Evolutionary conservation across 2,113 vertebrate genomes (phyloP).

Genomic region (Anarrhichthys ocellatus): DNA sequence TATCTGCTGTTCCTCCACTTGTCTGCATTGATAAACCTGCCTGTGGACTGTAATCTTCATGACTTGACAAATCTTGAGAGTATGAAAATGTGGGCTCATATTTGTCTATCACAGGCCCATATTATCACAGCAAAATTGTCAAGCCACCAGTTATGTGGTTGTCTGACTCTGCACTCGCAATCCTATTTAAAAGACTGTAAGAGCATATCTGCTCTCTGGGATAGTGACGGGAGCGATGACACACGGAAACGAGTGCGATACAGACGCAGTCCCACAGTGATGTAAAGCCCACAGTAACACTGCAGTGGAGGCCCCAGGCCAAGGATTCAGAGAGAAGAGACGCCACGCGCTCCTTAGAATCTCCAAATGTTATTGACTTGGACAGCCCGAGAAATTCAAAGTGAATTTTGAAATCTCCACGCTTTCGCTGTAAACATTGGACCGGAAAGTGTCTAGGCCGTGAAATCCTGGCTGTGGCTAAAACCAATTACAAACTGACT

Average conservation of each 20-base stretch:
- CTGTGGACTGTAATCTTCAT: conserved; percentile 13
- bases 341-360: conserved; percentile 55
- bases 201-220: conserved; percentile 24
- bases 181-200: conserved; percentile 35
- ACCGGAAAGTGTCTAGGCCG: background rate
- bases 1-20: background rate
- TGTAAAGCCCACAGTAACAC: conserved; percentile 42
- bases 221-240: conserved; percentile 42
- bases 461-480: background rate
- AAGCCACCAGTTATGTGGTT: conserved; percentile 1
- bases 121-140: conserved; percentile 21
- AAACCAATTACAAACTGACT: background rate
- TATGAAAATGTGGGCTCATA: background rate
- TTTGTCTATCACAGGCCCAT: background rate
- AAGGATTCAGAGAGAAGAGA: conserved; percentile 68
- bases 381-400: conserved; percentile 49
- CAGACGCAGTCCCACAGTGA: conserved; percentile 48
- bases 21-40: background rate
- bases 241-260: conserved; percentile 40
- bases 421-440: conserved; percentile 22
- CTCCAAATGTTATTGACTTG: conserved; percentile 55
- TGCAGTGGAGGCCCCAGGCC: conserved; percentile 46
- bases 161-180: conserved; percentile 31
- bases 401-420: conserved; percentile 28
- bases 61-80: background rate